Evolutionary conservation across 2,113 vertebrate species (phyloP).

Genomic region (Sturnira hondurensis): DNA sequence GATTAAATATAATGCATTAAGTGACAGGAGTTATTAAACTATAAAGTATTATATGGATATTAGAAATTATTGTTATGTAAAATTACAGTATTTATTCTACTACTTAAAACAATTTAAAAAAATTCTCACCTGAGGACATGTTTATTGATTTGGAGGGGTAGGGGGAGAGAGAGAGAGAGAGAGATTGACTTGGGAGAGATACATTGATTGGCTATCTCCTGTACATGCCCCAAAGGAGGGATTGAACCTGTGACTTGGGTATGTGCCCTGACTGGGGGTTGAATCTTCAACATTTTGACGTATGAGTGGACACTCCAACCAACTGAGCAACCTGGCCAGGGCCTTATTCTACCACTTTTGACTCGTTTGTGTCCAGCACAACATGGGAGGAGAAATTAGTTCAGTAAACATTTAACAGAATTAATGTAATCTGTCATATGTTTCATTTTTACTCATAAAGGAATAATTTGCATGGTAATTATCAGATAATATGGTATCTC

Average conservation of each 20-base stretch:
- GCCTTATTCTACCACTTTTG: not conserved
- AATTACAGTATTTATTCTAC: not conserved
- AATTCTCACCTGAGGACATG: too few relatives aligned
- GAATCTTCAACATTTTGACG: too few relatives aligned
- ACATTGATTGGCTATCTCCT: too few relatives aligned
- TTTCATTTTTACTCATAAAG: not conserved
- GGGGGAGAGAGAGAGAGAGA: too few relatives aligned
- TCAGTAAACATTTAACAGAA: not conserved
- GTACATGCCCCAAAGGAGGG: too few relatives aligned
- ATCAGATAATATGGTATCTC: not conserved
- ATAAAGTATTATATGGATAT: not conserved
- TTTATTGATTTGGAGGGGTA: too few relatives aligned
- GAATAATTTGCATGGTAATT: not conserved
- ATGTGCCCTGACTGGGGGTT: too few relatives aligned
- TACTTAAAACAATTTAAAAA: not conserved
- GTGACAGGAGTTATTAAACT: not conserved
- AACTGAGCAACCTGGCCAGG: too few relatives aligned
- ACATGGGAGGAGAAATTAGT: not conserved
- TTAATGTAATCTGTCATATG: not conserved
- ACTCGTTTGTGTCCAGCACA: not conserved
- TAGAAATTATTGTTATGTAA: not conserved
- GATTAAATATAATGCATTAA: not conserved
- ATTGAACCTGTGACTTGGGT: too few relatives aligned
- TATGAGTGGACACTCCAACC: too few relatives aligned
- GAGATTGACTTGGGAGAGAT: too few relatives aligned